Evolutionary conservation across 2,888 invertebrate species (phyloP).

Genomic region (Drosophila koepferae): DNA sequence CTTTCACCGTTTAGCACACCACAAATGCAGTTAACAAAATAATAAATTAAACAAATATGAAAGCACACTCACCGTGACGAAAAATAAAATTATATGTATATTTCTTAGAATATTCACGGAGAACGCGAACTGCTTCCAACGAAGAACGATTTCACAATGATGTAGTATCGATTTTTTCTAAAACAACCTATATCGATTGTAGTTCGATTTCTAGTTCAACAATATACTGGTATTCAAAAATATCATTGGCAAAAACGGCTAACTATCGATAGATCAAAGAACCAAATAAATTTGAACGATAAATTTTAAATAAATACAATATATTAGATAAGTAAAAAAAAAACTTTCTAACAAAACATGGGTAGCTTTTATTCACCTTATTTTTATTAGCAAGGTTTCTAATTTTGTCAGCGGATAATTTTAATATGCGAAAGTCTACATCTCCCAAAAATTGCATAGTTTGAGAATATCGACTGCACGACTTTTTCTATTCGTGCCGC

Average conservation of each 20-base stretch:
- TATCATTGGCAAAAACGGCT: neutral
- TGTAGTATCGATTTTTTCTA: constrained; percentile 5
- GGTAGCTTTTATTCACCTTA: neutral
- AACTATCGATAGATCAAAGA: neutral
- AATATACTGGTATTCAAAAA: neutral
- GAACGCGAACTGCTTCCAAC: constrained; percentile 9
- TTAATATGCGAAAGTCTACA: too few relatives aligned
- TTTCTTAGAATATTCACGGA: constrained; percentile 9
- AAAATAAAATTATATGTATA: constrained; percentile 2
- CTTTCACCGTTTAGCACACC: constrained; percentile 34
- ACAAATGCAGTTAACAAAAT: constrained; percentile 3
- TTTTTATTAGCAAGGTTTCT: neutral
- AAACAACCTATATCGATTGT: neutral
- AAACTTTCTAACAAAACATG: neutral
- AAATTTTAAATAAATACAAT: neutral
- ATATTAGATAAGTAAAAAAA: too few relatives aligned
- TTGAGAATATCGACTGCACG: neutral
- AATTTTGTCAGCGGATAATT: neutral
- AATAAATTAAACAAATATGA: constrained; percentile 11
- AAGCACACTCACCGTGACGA: constrained; percentile 48
- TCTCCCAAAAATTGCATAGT: too few relatives aligned
- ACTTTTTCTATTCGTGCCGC: too few relatives aligned
- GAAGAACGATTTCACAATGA: constrained; percentile 41
- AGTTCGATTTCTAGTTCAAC: neutral
- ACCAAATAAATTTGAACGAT: neutral